Conservation (phyloP, 2,888 invertebrate genomes). For the Leptura quadrifasciata region DNA sequence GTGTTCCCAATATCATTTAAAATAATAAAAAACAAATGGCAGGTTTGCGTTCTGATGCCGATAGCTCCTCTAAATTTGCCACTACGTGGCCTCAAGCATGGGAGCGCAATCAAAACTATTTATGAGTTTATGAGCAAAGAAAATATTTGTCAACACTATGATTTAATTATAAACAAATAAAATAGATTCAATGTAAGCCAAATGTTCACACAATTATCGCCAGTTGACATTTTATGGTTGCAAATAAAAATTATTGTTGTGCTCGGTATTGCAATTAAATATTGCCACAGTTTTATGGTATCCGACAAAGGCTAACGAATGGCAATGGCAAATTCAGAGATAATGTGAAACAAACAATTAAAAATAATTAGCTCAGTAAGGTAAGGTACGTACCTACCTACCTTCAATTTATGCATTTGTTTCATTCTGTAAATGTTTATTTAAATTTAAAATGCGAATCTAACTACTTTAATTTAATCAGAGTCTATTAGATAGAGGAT, state of each 20-base stretch:
- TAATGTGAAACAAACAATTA: not conserved
- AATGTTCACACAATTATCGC: not conserved
- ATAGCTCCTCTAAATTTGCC: too few species aligned
- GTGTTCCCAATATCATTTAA: too few species aligned
- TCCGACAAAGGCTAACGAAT: not conserved
- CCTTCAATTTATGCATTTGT: not conserved
- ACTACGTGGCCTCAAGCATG: too few species aligned
- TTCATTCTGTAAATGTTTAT: not conserved
- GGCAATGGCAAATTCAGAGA: not conserved
- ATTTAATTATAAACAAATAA: slow-evolving; percentile 8
- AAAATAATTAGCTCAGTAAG: not conserved
- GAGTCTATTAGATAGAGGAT: slow-evolving; percentile 2
- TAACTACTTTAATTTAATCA: slow-evolving; percentile 27
- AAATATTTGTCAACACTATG: not conserved
- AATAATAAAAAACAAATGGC: too few species aligned
- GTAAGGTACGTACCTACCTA: not conserved
- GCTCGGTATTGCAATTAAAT: not conserved
- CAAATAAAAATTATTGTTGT: not conserved
- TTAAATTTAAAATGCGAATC: not conserved
- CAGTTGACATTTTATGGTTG: not conserved
- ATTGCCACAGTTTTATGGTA: not conserved
- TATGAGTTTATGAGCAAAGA: too few species aligned
- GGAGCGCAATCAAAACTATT: too few species aligned
- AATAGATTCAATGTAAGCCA: not conserved
- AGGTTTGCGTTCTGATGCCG: too few species aligned